Evolutionary conservation across 23 tunicate genomes (phyloP).

Genomic region (Halocynthia aurantium): DNA sequence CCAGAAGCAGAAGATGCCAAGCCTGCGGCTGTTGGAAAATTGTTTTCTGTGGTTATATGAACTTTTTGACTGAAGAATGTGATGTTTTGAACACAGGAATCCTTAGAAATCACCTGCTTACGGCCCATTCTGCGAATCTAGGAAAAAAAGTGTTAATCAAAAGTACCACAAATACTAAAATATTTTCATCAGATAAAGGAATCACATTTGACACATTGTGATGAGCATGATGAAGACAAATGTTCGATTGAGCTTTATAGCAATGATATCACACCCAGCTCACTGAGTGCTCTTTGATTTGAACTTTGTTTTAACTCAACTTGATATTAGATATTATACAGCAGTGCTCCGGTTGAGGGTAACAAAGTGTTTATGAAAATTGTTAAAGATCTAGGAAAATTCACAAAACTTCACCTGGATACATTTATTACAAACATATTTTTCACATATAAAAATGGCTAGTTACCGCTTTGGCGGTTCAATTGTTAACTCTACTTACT

Average conservation of each 20-base stretch:
- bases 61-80: constrained; percentile 35
- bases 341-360: too few relatives aligned
- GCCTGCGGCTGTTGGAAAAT: constrained; percentile 94
- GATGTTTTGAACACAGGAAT: constrained; percentile 14
- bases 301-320: neutral
- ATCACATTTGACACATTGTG: neutral
- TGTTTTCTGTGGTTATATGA: constrained; percentile 39
- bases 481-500: too few relatives aligned
- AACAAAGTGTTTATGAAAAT: too few relatives aligned
- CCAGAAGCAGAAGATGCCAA: constrained; percentile 94
- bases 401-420: too few relatives aligned
- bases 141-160: neutral
- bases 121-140: constrained; percentile 47
- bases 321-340: neutral
- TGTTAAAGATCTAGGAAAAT: too few relatives aligned
- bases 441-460: too few relatives aligned
- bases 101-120: constrained; percentile 30
- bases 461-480: too few relatives aligned
- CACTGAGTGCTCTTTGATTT: constrained; percentile 3
- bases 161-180: constrained; percentile 25
- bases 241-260: neutral
- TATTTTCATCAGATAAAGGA: neutral
- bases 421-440: too few relatives aligned
- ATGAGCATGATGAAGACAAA: constrained; percentile 12
- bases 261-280: constrained; percentile 6